These are phyloP conservation scores for Drosophila meridiana DNA, from an alignment of 2,888 invertebrate species.

Conservation along the genomic window DNA sequence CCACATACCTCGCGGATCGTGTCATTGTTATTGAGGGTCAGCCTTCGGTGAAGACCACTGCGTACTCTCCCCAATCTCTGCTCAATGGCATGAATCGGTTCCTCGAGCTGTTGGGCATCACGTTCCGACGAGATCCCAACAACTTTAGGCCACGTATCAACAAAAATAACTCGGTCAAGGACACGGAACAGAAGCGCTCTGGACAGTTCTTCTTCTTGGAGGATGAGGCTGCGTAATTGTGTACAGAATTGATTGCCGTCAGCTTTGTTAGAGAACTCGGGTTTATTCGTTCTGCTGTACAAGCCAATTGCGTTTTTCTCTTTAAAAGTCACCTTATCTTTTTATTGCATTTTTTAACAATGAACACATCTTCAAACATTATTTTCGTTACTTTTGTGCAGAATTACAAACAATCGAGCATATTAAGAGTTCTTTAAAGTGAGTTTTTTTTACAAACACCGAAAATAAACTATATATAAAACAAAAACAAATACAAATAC, in stretches of 20 bases:
- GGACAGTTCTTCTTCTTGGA: slow-evolving; percentile 99
- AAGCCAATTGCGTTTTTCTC: slow-evolving; percentile 32
- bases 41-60: slow-evolving; percentile 95
- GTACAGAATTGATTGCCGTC: slow-evolving; percentile 50
- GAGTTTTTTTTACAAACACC: slow-evolving; percentile 64
- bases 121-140: slow-evolving; percentile 99
- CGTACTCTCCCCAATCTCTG: slow-evolving; percentile 96
- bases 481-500: slow-evolving; percentile 42
- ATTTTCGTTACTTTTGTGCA: slow-evolving; percentile 66
- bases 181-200: slow-evolving; percentile 97
- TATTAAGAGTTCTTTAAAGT: slow-evolving; percentile 49
- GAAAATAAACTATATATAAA: slow-evolving; percentile 46
- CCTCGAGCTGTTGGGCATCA: slow-evolving; percentile 97
- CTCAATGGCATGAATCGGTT: slow-evolving; percentile 99
- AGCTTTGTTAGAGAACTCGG: slow-evolving; percentile 37
- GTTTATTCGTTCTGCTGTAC: slow-evolving; percentile 32
- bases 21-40: slow-evolving; percentile 99
- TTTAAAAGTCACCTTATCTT: slow-evolving; percentile 32
- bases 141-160: slow-evolving; percentile 99
- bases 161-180: slow-evolving; percentile 98
- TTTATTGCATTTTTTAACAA: slow-evolving; percentile 57
- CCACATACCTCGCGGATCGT: slow-evolving; percentile 98
- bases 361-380: slow-evolving; percentile 43
- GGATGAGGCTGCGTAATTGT: slow-evolving; percentile 86
- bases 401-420: slow-evolving; percentile 47